Base-by-base conservation (phyloP, 2,113 vertebrate genomes). In the Actenoides lindsayi region DNA sequence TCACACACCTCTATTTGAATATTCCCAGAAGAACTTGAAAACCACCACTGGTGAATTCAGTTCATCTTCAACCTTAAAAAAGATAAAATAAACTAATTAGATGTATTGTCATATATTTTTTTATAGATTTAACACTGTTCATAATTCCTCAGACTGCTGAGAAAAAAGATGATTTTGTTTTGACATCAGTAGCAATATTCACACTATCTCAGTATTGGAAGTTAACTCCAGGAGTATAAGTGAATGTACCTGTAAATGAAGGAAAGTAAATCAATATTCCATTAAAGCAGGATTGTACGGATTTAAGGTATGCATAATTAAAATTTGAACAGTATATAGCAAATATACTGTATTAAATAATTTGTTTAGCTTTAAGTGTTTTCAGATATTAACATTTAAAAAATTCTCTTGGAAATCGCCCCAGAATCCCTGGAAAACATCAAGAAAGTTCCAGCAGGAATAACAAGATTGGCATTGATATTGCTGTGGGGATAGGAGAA, bases 41-140 rank as follows among this genome's bases (percentile, higher is more conserved):
- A 99, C 98, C 35, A 99, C 99, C 75, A 99, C 99, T 24, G 99
- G 98, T 88, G 99, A 99, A 88, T 95, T 98, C 71, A 98, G 95
- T 91, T 99, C 99, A 97, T 99, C 99, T 97, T 99, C 99, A 89
- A 99, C 99, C 99, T 99, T 97, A 90, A 87, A 90, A 84, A 97
- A 87, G 33, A 48, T 25, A 50, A 87, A 35, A 48, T 25, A 50
- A 70, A 33, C 30, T 28, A 27, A 50, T 30, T 14, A 62, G 3
- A 42, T 14, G 13, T 7, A 44, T 39, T 77, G 73, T 7, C 24
- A 19, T 3, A 5, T 18, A 1, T 9, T 48, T 83, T 77, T 51
- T 5, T 10, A 5, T 65, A 69, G 4, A 77, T 37, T 48, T 39
- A 75, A 73, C 12, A 42, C 21, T 23, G 1, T 25, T 8, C 9